Percentiles rank a stretch among this genome's conserved stretches.
Conservation (phyloP, 2,113 vertebrate species). For the Anser cygnoides region DNA sequence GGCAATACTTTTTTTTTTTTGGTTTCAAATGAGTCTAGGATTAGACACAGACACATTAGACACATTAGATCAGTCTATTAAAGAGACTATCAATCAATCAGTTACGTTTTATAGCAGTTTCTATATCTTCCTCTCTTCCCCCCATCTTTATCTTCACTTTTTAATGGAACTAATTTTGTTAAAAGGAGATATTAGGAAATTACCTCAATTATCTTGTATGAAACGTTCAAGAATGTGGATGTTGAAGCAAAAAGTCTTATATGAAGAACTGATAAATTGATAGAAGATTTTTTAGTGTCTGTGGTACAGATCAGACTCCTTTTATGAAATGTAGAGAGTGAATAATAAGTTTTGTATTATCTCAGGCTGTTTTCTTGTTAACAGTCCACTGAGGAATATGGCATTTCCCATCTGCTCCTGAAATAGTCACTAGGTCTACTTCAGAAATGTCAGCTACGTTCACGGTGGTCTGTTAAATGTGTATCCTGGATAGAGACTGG, state of each 20-base stretch:
- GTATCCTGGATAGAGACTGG: not conserved
- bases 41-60: constrained; percentile 14
- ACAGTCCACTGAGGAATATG: not conserved
- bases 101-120: constrained; percentile 31
- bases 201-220: constrained; percentile 21
- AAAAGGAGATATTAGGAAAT: constrained; percentile 38
- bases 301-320: not conserved
- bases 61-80: constrained; percentile 25
- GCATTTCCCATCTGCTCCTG: constrained; percentile 28
- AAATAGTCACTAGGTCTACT: constrained; percentile 28
- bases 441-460: not conserved
- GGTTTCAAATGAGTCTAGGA: not conserved
- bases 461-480: not conserved
- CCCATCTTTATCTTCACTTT: constrained; percentile 28
- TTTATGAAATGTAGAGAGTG: not conserved
- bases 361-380: constrained; percentile 35
- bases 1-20: not conserved
- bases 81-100: constrained; percentile 39
- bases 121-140: not conserved
- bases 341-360: constrained; percentile 19
- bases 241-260: not conserved
- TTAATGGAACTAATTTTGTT: constrained; percentile 43
- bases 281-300: constrained; percentile 18
- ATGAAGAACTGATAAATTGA: not conserved
- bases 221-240: not conserved